phyloP scores from a whole-genome alignment of 2,113 vertebrate genomes.

The Poeciliopsis prolifica region DNA sequence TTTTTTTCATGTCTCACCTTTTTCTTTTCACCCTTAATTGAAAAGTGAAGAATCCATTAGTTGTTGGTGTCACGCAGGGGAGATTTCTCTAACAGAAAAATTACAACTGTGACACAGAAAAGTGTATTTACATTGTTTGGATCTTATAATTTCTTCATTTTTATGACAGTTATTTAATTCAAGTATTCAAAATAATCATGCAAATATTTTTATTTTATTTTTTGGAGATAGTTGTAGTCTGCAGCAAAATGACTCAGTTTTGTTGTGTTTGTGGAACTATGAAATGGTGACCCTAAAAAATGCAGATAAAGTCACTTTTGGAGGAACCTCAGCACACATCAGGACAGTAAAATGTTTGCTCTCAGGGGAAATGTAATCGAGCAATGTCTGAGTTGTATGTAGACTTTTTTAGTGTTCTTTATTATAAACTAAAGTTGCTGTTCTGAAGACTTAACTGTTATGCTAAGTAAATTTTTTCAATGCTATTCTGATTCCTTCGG shows the following conservation, averaged over 20 bases:
- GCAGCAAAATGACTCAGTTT: conserved; percentile 41
- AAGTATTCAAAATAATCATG: not conserved
- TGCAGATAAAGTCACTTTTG: conserved; percentile 61
- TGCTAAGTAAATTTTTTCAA: too few species aligned
- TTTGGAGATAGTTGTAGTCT: not conserved
- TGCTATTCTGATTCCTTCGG: too few species aligned
- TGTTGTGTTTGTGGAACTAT: conserved; percentile 37
- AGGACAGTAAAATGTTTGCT: conserved; percentile 15
- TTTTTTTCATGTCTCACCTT: not conserved
- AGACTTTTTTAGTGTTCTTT: not conserved
- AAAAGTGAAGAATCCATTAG: too few species aligned
- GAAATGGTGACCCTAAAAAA: conserved; percentile 48
- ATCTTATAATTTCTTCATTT: too few species aligned
- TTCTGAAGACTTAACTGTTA: not conserved
- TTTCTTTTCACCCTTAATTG: not conserved
- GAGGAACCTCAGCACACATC: conserved; percentile 36
- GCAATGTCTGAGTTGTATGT: not conserved
- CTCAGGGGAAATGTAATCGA: conserved; percentile 19
- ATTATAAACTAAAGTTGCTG: not conserved
- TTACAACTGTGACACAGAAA: too few species aligned
- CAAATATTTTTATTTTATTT: not conserved
- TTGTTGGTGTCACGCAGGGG: not conserved
- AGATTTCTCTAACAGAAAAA: too few species aligned
- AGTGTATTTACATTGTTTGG: too few species aligned
- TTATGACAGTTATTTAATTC: too few species aligned